A percentile compares a stretch with the other conserved stretches of the same genome.
Evolutionary conservation across 2,797 vertebrate species (phyloP).

Genomic region (Bovichtus variegatus): DNA sequence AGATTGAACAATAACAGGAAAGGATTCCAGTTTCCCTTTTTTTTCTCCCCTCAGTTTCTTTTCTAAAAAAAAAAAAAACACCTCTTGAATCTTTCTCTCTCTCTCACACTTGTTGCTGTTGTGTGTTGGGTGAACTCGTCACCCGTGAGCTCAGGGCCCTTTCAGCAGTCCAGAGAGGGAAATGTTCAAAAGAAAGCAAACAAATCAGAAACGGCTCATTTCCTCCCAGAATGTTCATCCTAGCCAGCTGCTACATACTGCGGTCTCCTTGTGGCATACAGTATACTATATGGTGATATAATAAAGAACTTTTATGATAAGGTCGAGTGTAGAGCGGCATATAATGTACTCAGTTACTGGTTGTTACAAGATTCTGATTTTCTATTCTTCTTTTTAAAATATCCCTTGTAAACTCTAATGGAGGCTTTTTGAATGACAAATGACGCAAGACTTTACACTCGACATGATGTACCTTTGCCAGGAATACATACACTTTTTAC

Average conservation of each 20-base stretch:
- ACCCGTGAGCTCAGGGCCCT: slow-evolving; percentile 6
- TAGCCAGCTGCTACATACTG: slow-evolving; percentile 23
- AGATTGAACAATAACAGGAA: slow-evolving; percentile 60
- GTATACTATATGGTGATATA: background rate
- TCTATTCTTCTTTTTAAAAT: slow-evolving; percentile 1
- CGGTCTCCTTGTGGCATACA: background rate
- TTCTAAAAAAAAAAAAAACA: slow-evolving; percentile 39
- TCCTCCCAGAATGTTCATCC: slow-evolving; percentile 28
- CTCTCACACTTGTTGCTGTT: slow-evolving; percentile 27
- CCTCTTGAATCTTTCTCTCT: slow-evolving; percentile 1
- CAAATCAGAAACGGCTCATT: slow-evolving; percentile 37
- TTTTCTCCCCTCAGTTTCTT: slow-evolving; percentile 31
- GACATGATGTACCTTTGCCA: background rate
- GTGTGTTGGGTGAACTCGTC: slow-evolving; percentile 43
- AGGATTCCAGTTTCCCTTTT: slow-evolving; percentile 39
- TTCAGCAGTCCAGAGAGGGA: slow-evolving; percentile 26
- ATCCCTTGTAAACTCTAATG: background rate
- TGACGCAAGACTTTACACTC: background rate
- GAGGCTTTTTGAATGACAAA: slow-evolving; percentile 11
- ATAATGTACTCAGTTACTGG: background rate
- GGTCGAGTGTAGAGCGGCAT: slow-evolving; percentile 2
- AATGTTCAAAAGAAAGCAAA: slow-evolving; percentile 36
- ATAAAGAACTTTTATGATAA: slow-evolving; percentile 7
- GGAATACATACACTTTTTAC: no score
- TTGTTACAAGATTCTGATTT: background rate